Base-by-base conservation (phyloP, 2,888 invertebrate genomes). In the Xylota segnis region DNA sequence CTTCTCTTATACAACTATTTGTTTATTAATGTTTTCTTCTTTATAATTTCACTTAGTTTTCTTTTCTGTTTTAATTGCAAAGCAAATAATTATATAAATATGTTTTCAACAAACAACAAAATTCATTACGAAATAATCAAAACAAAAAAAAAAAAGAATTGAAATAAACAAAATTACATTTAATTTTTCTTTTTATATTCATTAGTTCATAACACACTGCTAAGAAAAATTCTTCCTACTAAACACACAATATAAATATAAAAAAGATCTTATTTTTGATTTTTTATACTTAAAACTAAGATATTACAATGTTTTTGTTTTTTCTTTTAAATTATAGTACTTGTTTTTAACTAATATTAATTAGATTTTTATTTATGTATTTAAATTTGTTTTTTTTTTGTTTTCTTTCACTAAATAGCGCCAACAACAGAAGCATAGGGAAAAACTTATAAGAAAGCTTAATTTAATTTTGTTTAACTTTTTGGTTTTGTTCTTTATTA, bases 221-320 rank as follows among this genome's bases (percentile, higher is more conserved):
- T 79, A 84, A 70, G 63, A 70, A 68, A 52, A 68, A 66, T 37
- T 66, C 45, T 34, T 70, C 40, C 81, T 71, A 71, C 45, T 81
- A 81, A 84, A 81, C 52, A 75, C 66, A 81, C 70, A 66, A 66
- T 84, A 81, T 84, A 84, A 84, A 84, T 84, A 84, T 84, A 84
- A 84, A 84, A 84, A 84, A 84, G 77, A 72, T 61, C 27, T 63
- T 74, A 56, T 66, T 78, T 56, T 74, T 71, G 10, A 58, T 58
- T 72, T 50, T 61, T 71, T 32, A 63, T 54, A 43, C 84, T 81
- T 84, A 84, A 14, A 81, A 81, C 50, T 84, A 71, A 84, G 47
- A 58, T 75, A 58, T 84, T 84, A 65, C 43, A 63, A 37, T 70
- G 61, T 56, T 1, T 72, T 65, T 43, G 1, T 18, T 16, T 71